Evolutionary conservation across 2,113 vertebrate species (phyloP), one percentile per base, ranked within the genome.

Genomic region (Caretta caretta): DNA sequence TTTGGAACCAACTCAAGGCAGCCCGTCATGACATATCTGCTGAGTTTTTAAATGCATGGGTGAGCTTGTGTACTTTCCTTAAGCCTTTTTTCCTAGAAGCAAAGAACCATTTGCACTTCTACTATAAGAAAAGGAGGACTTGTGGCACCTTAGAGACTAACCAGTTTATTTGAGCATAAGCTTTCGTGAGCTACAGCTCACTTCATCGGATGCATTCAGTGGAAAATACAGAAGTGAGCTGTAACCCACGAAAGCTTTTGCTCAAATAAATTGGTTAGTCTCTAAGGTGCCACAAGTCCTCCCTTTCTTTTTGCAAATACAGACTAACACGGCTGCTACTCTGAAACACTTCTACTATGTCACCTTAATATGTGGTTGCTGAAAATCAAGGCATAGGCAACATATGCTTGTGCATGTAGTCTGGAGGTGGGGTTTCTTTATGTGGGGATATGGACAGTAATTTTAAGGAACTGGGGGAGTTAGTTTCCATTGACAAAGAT

Each of bases 81-180:
- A 97, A 96, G 92, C 87, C 78, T 93, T 92, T 93, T 92, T 93
- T 96, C 94, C 94, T 97, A 95, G 95, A 96, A 97, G 83, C 83
- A 95, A 96, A 97, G 79, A 93, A 1, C 2, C 25, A 8, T 82
- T 94, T 95, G 85, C 49, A 85, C 5, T 59, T 80, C 48, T 88
- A 51, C 93, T 91, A 80, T 86, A 42, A 42, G 42, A 42, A 42
- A 42, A 42, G 42, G 42, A 42, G 42, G 4, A 5, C 42, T 42
- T 42, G 42, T 42, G 42, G 42, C 42, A 5, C 42, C 42, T 42
- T 42, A 42, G 42, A 42, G 42, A 42, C 42, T 42, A 42, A 42
- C 42, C 42, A 42, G 4, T 42, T 42, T 42, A 42, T 42, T 42
- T 42, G 42, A 42, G 42, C 42, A 42, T 42, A 42, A 42, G 42